These are phyloP conservation scores for Athalia circularis DNA, from an alignment of 2,888 invertebrate genomes.

Conservation along the genomic window DNA sequence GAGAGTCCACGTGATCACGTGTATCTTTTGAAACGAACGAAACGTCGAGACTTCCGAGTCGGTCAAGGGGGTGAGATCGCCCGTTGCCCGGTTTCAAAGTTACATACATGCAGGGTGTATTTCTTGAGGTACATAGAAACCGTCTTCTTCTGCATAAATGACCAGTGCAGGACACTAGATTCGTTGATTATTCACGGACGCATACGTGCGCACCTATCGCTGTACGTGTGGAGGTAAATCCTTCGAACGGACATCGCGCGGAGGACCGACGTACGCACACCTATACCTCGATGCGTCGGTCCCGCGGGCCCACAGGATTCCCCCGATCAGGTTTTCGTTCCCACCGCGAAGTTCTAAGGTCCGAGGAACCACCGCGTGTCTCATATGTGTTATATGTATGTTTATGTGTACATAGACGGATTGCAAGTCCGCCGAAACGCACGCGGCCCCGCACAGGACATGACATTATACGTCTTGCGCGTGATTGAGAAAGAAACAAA, in stretches of 20 bases:
- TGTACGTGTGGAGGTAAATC: not conserved
- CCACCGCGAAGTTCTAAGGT: slow-evolving; percentile 61
- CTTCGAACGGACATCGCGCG: not conserved
- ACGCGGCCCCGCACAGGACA: too few species aligned
- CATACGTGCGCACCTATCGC: not conserved
- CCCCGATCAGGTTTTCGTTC: slow-evolving; percentile 74
- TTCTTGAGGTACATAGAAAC: not conserved
- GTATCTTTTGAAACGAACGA: not conserved
- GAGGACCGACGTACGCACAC: too few species aligned
- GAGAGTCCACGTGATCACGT: too few species aligned
- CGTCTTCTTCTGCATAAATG: slow-evolving; percentile 23
- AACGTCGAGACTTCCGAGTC: not conserved
- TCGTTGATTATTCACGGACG: not conserved
- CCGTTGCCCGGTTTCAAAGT: not conserved
- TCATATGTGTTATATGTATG: too few species aligned
- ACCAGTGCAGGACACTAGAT: slow-evolving; percentile 26
- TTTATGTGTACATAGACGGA: too few species aligned
- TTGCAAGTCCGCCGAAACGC: too few species aligned
- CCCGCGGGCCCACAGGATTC: slow-evolving; percentile 51
- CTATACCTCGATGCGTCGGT: too few species aligned
- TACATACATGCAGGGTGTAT: too few species aligned
- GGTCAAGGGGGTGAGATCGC: not conserved
- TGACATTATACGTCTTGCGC: too few species aligned
- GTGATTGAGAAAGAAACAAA: too few species aligned
- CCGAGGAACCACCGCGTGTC: not conserved